phyloP scores from a whole-genome alignment of 2,888 invertebrate genomes.

The Tolmerus cingulatus region DNA sequence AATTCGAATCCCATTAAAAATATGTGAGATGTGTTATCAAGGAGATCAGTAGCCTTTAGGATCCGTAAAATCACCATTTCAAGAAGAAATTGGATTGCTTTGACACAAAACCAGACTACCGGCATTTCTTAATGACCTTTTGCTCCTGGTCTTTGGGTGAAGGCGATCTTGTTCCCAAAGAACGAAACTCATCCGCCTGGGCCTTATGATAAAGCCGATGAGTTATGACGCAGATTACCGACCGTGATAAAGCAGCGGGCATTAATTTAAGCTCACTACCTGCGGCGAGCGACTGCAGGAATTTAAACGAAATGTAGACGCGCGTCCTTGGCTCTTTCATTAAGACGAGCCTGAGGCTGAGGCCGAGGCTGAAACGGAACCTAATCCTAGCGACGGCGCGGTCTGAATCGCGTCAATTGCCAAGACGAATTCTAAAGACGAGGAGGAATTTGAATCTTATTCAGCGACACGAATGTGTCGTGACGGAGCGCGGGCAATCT shows the following conservation, averaged over 20 bases:
- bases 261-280: constrained; percentile 37
- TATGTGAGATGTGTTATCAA: background rate
- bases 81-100: constrained; percentile 28
- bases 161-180: background rate
- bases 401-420: background rate
- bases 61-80: constrained; percentile 32
- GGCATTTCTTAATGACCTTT: constrained; percentile 30
- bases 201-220: constrained; percentile 38
- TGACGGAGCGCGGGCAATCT: background rate
- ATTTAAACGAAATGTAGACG: background rate
- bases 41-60: background rate
- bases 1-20: background rate
- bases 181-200: background rate
- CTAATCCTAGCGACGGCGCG: background rate
- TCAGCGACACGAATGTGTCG: constrained; percentile 19
- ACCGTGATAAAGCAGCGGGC: constrained; percentile 18
- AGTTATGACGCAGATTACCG: constrained; percentile 26
- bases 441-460: background rate
- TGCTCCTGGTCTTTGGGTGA: constrained; percentile 5
- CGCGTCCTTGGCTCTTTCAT: background rate
- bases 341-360: background rate
- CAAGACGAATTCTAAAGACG: background rate
- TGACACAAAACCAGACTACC: constrained; percentile 29
- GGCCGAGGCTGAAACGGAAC: background rate
- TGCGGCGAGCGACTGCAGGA: background rate